Conservation (phyloP, 1,140 invertebrate genomes). For the Steinernema feltiae region DNA sequence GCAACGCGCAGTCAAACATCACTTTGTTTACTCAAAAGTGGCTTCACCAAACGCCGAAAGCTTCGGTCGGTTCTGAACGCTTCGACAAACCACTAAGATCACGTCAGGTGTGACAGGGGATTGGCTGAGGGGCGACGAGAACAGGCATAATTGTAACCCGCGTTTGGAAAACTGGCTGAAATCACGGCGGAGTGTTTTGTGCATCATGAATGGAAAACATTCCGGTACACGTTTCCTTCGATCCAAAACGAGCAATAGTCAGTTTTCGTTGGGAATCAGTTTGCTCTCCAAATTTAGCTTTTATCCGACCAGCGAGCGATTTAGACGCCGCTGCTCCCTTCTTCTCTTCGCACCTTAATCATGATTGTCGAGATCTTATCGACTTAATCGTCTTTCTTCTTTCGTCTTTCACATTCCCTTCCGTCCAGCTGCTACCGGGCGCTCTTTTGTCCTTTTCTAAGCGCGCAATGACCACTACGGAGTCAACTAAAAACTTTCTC, state of each 20-base stretch:
- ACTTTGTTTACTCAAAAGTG: neutral
- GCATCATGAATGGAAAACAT: too few relatives aligned
- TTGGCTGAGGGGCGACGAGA: too few relatives aligned
- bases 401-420: neutral
- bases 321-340: neutral
- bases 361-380: conserved; percentile 2
- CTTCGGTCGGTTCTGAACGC: too few relatives aligned
- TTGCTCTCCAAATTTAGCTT: neutral
- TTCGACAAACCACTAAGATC: too few relatives aligned
- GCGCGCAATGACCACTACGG: neutral
- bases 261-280: too few relatives aligned
- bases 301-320: neutral
- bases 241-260: too few relatives aligned
- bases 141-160: too few relatives aligned
- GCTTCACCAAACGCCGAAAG: too few relatives aligned
- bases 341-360: neutral
- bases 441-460: neutral
- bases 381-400: neutral
- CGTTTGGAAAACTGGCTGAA: too few relatives aligned
- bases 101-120: too few relatives aligned
- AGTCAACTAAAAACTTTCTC: neutral
- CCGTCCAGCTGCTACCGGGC: neutral
- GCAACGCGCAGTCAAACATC: neutral
- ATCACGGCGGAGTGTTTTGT: too few relatives aligned
- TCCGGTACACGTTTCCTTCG: too few relatives aligned